Percentiles rank a stretch among this genome's conserved stretches.
phyloP scores from a whole-genome alignment of 2,113 vertebrate species.

The Aegypius monachus region DNA sequence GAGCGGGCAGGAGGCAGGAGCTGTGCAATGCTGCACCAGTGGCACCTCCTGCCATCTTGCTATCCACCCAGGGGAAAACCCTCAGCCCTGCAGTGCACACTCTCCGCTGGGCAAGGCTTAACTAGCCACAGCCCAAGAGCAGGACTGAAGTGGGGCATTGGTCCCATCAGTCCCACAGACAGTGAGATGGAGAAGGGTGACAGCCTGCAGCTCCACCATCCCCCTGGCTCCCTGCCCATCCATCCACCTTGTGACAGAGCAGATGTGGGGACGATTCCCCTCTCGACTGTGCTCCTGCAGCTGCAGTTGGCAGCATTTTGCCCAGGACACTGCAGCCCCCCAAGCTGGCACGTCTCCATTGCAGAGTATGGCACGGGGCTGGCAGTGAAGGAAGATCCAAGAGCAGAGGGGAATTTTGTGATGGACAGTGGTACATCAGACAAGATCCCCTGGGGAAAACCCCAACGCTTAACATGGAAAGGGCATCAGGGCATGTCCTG shows the following conservation, averaged over 20 bases:
- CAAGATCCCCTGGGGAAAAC: background rate
- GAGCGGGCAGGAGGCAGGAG: background rate
- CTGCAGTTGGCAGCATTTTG: fast-evolving
- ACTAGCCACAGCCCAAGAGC: background rate
- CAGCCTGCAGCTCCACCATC: background rate
- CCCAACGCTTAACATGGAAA: background rate
- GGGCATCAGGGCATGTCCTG: background rate
- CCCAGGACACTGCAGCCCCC: background rate
- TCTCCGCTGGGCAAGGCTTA: background rate
- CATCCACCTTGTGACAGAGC: background rate
- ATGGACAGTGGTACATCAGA: background rate
- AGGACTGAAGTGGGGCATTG: background rate
- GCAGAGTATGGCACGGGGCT: background rate
- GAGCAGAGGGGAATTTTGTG: background rate
- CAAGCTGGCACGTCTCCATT: background rate
- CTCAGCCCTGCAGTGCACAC: background rate
- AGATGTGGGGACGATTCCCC: background rate
- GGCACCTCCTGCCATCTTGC: background rate
- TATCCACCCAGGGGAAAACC: background rate
- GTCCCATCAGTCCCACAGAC: background rate
- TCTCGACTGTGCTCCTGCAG: fast-evolving
- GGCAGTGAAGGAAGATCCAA: background rate
- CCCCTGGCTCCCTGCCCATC: background rate
- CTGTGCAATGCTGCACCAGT: background rate
- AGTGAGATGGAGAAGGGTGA: background rate